A percentile compares a stretch with the other conserved stretches of the same genome.
phyloP scores from a whole-genome alignment of 2,888 invertebrate genomes.

The Cyrtodaria siliqua region DNA sequence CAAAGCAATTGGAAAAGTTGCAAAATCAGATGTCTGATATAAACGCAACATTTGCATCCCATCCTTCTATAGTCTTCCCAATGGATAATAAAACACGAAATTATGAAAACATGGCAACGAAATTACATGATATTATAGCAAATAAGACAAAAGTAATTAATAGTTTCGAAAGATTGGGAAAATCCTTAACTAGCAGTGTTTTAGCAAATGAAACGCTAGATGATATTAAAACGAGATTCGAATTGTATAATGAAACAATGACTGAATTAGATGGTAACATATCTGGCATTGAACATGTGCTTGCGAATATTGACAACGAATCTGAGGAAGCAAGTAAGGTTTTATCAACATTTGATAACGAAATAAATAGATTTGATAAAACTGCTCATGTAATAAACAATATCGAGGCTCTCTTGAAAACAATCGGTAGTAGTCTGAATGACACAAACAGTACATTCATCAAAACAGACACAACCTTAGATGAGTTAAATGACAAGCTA shows the following conservation, averaged over 20 bases:
- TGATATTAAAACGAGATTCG: conserved; percentile 31
- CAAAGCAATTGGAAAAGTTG: not conserved
- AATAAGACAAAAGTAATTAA: not conserved
- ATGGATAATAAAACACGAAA: not conserved
- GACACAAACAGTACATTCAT: not conserved
- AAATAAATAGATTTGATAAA: not conserved
- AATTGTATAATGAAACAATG: conserved; percentile 18
- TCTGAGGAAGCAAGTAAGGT: not conserved
- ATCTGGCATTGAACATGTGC: not conserved
- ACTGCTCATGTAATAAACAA: not conserved
- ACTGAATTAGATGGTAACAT: too few species aligned
- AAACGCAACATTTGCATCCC: not conserved
- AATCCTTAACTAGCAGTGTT: not conserved
- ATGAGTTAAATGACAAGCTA: not conserved
- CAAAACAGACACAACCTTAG: not conserved
- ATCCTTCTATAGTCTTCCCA: not conserved
- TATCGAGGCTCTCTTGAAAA: not conserved
- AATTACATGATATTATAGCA: not conserved
- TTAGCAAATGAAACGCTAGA: conserved; percentile 29
- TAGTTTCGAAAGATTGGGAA: not conserved
- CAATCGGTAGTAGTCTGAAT: not conserved
- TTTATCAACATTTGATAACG: not conserved
- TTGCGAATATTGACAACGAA: not conserved
- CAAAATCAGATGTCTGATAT: not conserved
- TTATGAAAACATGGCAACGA: not conserved